Base-by-base conservation (phyloP, 2,113 vertebrate genomes). In the Chaenocephalus aceratus region DNA sequence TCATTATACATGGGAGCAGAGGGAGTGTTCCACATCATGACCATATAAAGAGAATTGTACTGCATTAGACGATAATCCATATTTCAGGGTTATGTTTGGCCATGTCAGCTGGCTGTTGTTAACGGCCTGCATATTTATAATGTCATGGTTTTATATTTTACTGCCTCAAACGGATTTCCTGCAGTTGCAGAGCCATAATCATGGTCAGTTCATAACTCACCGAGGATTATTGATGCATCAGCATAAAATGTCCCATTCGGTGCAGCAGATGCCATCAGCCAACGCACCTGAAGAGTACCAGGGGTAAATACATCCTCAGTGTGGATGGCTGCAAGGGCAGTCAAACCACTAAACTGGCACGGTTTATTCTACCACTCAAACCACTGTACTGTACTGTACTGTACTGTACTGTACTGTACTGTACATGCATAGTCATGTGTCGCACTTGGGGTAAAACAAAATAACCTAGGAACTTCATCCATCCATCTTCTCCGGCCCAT, bases 71-170 rank as follows among this genome's bases (percentile, higher is more conserved):
- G 64, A 93, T 89, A 80, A 87, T 89, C 82, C 85, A 92, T 90
- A 91, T 90, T 91, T 89, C 72, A 6, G 53, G 86, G 91, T 91
- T 93, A 91, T 92, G 92, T 91, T 90, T 90, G 91, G 91, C 88
- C 72, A 56, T 79, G 76, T 92, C 84, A 87, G 90, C 88, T 91
- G 91, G 86, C 66, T 86, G 84, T 77, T 86, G 90, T 89, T 91
- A 92, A 93, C 83, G 82, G 82, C 51, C 86, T 84, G 83, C 85
- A 89, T 93, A 91, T 93, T 93, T 92, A 90, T 78, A 90, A 90
- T 89, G 89, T 91, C 85, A 87, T 86, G 87, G 90, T 94, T 91
- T 92, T 83, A 90, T 87, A 86, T 90, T 93, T 93, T 92, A 93
- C 85, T 81, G 88, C 88, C 88, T 87, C 71, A 88, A 84, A 81